Evolutionary conservation across 2,888 invertebrate genomes (phyloP).

Genomic region (Chromoteleia sp.): DNA sequence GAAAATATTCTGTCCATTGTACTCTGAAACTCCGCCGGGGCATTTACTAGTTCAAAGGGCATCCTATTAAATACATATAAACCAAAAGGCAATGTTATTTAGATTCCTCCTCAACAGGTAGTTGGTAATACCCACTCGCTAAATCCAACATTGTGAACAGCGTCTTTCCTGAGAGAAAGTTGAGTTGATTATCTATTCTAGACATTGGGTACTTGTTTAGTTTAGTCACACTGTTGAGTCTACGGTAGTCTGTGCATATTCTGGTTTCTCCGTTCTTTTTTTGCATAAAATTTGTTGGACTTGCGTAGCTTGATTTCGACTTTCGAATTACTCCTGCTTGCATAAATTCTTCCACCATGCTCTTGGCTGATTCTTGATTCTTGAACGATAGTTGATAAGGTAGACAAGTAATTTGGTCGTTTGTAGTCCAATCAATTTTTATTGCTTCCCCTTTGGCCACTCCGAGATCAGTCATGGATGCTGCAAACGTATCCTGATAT

Average conservation of each 20-base stretch:
- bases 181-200: not conserved
- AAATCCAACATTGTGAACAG: conserved; percentile 2
- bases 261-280: conserved; percentile 66
- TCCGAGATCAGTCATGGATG: not conserved
- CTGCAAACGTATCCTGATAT: no score
- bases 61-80: not conserved
- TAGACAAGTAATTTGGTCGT: not conserved
- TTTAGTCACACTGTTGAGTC: conserved; percentile 72
- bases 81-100: conserved; percentile 4
- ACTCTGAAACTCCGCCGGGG: conserved; percentile 29
- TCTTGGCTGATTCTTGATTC: not conserved
- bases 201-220: conserved; percentile 12
- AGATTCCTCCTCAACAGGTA: not conserved
- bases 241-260: conserved; percentile 9
- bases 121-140: conserved; percentile 11
- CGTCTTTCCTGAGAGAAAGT: not conserved
- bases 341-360: not conserved
- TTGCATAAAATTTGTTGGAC: conserved; percentile 64
- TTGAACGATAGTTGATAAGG: conserved; percentile 6
- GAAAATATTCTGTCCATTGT: conserved; percentile 69
- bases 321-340: conserved; percentile 4
- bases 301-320: conserved; percentile 51
- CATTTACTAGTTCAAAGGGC: conserved; percentile 17
- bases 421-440: not conserved
- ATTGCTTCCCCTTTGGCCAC: not conserved